Conservation (phyloP, 2,113 vertebrate species). For the Pampusana beccarii region DNA sequence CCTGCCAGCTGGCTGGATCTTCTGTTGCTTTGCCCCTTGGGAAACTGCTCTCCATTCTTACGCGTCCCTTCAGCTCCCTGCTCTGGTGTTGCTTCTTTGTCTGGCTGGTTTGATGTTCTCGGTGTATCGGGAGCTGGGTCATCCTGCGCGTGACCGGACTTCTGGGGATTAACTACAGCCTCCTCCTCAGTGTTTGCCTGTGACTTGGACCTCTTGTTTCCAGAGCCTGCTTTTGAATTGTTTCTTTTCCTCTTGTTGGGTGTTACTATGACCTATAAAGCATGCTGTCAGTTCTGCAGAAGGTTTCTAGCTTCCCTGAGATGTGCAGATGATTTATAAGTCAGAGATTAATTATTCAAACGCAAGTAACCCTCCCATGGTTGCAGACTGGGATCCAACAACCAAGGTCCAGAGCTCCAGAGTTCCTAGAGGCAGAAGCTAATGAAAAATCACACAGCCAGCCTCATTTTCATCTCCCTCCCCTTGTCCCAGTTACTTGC, state of each 20-base stretch:
- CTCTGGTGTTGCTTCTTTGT: background rate
- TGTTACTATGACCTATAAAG: slow-evolving; percentile 13
- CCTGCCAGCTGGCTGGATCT: slow-evolving; percentile 44
- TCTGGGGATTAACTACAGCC: slow-evolving; percentile 13
- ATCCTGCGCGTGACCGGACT: slow-evolving; percentile 25
- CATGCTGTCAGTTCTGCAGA: background rate
- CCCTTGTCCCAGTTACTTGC: background rate
- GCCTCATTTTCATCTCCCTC: background rate
- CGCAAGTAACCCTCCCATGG: background rate
- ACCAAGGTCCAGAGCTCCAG: background rate
- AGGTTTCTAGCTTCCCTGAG: background rate
- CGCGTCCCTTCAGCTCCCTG: slow-evolving; percentile 15
- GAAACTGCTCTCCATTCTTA: slow-evolving; percentile 46
- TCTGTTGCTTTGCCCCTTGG: slow-evolving; percentile 54
- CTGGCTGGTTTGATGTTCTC: background rate
- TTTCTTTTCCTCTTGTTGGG: slow-evolving; percentile 65
- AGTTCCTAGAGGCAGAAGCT: background rate
- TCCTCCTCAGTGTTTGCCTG: background rate
- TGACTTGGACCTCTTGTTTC: slow-evolving; percentile 48
- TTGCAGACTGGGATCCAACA: background rate
- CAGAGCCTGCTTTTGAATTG: background rate
- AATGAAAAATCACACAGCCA: background rate
- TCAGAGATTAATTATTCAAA: background rate
- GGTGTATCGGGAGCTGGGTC: slow-evolving; percentile 39
- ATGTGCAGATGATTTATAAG: background rate